Conservation (phyloP, 1,140 invertebrate species). For the Cydia splendana region DNA sequence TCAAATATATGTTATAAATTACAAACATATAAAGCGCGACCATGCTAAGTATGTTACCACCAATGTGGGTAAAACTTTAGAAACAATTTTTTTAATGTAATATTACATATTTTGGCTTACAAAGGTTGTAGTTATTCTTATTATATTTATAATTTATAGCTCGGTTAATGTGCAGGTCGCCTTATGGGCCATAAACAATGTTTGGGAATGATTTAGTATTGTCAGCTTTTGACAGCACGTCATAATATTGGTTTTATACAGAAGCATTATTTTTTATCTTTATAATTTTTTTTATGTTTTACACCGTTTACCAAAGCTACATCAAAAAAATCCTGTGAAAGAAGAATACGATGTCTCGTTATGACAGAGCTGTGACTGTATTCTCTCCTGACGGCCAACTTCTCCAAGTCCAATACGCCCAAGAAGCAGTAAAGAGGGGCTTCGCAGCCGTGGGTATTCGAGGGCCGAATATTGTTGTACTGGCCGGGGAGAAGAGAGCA, state of each 20-base stretch:
- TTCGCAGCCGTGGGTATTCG: constrained; percentile 50
- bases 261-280: not conserved
- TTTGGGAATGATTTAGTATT: not conserved
- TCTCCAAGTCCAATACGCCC: constrained; percentile 54
- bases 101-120: too few species aligned
- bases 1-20: not conserved
- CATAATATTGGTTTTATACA: not conserved
- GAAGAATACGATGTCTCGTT: constrained; percentile 45
- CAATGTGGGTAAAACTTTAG: too few species aligned
- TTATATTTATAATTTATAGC: too few species aligned
- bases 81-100: too few species aligned
- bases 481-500: constrained; percentile 48
- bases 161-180: not conserved
- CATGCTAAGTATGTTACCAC: too few species aligned
- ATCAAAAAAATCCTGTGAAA: not conserved
- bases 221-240: not conserved
- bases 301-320: not conserved
- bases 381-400: constrained; percentile 58
- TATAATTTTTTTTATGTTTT: constrained; percentile 2
- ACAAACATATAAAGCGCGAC: too few species aligned
- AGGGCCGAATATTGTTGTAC: constrained; percentile 42
- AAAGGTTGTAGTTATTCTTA: too few species aligned
- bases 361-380: constrained; percentile 56
- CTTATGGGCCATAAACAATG: not conserved
- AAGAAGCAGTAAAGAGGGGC: constrained; percentile 47